These are phyloP conservation scores for Carterocephalus palaemon DNA, from an alignment of 2,888 invertebrate genomes.

Conservation along the genomic window DNA sequence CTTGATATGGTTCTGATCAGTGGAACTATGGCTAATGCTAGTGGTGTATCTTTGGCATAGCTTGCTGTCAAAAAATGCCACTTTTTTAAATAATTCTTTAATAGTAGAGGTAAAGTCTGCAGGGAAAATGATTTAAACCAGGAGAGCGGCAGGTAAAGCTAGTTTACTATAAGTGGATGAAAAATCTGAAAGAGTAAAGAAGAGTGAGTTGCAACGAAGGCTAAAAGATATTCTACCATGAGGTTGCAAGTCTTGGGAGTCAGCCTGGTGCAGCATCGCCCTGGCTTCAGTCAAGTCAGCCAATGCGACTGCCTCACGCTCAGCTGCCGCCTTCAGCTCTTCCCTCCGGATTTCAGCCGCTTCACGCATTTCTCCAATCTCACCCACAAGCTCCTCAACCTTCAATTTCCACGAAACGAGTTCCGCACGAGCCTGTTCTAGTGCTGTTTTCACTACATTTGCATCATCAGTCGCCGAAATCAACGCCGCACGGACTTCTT, in stretches of 20 bases:
- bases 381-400: slow-evolving; percentile 55
- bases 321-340: slow-evolving; percentile 54
- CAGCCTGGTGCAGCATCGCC: slow-evolving; percentile 60
- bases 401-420: slow-evolving; percentile 56
- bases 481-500: slow-evolving; percentile 53
- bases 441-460: slow-evolving; percentile 46
- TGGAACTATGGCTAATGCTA: too few relatives aligned
- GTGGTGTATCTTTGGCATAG: too few relatives aligned
- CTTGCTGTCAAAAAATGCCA: too few relatives aligned
- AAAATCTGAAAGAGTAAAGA: too few relatives aligned
- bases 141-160: too few relatives aligned
- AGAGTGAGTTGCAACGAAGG: too few relatives aligned
- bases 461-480: slow-evolving; percentile 51
- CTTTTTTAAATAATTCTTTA: too few relatives aligned
- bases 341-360: slow-evolving; percentile 58
- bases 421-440: slow-evolving; percentile 55
- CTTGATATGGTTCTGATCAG: too few relatives aligned
- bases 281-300: slow-evolving; percentile 63
- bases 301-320: slow-evolving; percentile 57
- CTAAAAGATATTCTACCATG: slow-evolving; percentile 58
- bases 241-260: slow-evolving; percentile 56
- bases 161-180: too few relatives aligned
- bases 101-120: too few relatives aligned
- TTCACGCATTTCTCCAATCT: slow-evolving; percentile 56
- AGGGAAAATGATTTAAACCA: too few relatives aligned